Evolutionary conservation across 2,888 invertebrate species (phyloP).

Genomic region (Arctia plantaginis): DNA sequence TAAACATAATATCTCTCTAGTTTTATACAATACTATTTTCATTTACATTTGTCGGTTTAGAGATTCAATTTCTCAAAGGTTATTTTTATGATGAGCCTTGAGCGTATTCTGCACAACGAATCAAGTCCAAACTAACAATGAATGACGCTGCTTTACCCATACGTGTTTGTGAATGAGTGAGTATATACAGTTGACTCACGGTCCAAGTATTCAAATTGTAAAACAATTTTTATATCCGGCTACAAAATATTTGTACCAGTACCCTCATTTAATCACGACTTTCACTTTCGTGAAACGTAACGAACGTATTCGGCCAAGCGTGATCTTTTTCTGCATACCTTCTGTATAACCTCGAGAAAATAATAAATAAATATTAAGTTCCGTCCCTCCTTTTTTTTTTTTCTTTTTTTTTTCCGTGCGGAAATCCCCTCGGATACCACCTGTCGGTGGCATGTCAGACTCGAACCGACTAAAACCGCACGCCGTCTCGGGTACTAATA

Average conservation of each 20-base stretch:
- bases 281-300: constrained; percentile 7
- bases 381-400: background rate
- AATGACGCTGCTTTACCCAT: constrained; percentile 9
- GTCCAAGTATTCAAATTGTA: constrained; percentile 12
- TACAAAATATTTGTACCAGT: constrained; percentile 16
- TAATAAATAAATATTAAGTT: background rate
- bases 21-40: no score
- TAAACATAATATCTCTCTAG: no score
- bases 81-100: no score
- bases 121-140: constrained; percentile 5
- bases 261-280: constrained; percentile 15
- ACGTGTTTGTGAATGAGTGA: constrained; percentile 3
- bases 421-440: no score
- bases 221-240: constrained; percentile 18
- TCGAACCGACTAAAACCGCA: no score
- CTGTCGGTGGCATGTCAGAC: no score
- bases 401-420: no score
- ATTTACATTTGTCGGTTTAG: no score
- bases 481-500: no score
- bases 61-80: background rate
- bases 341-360: background rate
- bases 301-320: background rate
- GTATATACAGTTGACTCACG: constrained; percentile 8
- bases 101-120: background rate
- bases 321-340: constrained; percentile 2